phyloP scores from a whole-genome alignment of 2,113 vertebrate species.

The Isichthys henryi region DNA sequence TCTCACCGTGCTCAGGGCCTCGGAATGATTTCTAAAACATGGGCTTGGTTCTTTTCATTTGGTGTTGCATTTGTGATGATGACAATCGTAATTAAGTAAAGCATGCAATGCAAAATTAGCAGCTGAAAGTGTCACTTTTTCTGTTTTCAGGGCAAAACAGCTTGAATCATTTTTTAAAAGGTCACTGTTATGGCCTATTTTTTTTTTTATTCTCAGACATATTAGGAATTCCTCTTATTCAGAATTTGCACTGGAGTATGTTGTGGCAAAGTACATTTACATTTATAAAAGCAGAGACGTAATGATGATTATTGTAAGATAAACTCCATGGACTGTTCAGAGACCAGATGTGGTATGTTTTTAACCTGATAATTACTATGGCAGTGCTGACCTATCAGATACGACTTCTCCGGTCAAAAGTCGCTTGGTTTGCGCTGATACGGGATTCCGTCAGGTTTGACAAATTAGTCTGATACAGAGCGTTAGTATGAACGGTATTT shows the following conservation, averaged over 20 bases:
- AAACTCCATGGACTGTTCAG: not conserved
- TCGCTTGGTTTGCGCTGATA: slow-evolving; percentile 21
- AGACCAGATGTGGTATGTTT: slow-evolving; percentile 35
- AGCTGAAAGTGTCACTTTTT: not conserved
- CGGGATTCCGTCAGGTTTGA: not conserved
- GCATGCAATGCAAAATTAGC: not conserved
- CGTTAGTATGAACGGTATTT: not conserved
- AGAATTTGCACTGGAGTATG: not conserved
- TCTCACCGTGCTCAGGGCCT: not conserved
- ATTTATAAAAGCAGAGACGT: not conserved
- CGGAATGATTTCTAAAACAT: not conserved
- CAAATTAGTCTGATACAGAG: slow-evolving; percentile 3
- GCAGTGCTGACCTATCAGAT: slow-evolving; percentile 56
- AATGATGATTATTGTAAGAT: not conserved
- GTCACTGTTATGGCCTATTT: not conserved
- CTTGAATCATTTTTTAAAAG: not conserved
- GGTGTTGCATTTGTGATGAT: not conserved
- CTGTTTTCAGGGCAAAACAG: not conserved
- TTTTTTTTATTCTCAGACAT: not conserved
- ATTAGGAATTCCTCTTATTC: not conserved
- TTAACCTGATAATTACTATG: slow-evolving; percentile 51
- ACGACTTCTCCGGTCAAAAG: slow-evolving; percentile 49
- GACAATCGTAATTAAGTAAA: not conserved
- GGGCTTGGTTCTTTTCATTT: not conserved
- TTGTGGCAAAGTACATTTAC: not conserved